Conservation (phyloP, 2,888 invertebrate genomes). For the Eremobia ochroleuca region DNA sequence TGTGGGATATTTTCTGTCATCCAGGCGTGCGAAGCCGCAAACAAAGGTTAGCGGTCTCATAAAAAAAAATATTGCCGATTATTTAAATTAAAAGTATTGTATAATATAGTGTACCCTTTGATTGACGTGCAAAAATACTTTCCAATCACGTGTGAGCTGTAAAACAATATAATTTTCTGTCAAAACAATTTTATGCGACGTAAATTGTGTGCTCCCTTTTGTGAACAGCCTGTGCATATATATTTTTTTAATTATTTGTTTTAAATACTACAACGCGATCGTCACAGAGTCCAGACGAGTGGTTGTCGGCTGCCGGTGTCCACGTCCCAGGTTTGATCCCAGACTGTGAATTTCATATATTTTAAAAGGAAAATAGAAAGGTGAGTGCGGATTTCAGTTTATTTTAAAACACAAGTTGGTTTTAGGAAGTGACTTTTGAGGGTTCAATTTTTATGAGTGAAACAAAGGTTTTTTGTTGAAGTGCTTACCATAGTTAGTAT, state of each 20-base stretch:
- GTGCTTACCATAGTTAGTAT: background rate
- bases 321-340: slow-evolving; percentile 71
- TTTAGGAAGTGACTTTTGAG: slow-evolving; percentile 20
- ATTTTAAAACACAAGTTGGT: background rate
- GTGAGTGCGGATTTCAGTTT: slow-evolving; percentile 46
- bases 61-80: too few species aligned
- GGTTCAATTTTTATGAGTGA: background rate
- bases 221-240: slow-evolving; percentile 73
- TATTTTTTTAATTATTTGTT: slow-evolving; percentile 80
- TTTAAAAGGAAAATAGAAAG: slow-evolving; percentile 62
- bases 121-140: background rate
- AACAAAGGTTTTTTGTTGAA: background rate
- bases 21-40: background rate
- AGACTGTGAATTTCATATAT: slow-evolving; percentile 57
- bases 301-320: slow-evolving; percentile 80
- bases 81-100: background rate
- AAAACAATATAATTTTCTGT: background rate
- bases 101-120: background rate
- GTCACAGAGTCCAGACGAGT: slow-evolving; percentile 74
- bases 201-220: slow-evolving; percentile 5
- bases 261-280: slow-evolving; percentile 78
- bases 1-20: background rate
- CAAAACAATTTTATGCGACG: background rate
- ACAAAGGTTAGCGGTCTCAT: too few species aligned
- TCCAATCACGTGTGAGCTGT: background rate